Percentiles rank a stretch among this genome's conserved stretches.
phyloP scores from a whole-genome alignment of 2,888 invertebrate genomes.

The Prosapia bicincta region DNA sequence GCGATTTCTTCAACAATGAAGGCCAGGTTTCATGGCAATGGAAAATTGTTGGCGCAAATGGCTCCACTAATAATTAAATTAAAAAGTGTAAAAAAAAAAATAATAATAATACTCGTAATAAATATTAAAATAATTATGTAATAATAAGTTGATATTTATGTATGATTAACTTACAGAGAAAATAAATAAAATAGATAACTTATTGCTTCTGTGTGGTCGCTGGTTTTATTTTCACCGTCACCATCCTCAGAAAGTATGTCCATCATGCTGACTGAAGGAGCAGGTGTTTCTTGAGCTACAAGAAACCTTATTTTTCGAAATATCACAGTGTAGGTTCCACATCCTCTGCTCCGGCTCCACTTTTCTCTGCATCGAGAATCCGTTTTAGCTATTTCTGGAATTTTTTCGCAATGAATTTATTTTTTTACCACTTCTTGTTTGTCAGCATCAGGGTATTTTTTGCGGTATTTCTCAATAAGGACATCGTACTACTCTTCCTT shows the following conservation, averaged over 20 bases:
- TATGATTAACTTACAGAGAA: no score
- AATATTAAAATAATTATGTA: no score
- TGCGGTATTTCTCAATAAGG: slow-evolving; percentile 22
- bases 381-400: slow-evolving; percentile 24
- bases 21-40: no score
- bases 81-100: no score
- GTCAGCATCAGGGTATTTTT: slow-evolving; percentile 23
- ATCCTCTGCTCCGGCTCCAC: slow-evolving; percentile 18
- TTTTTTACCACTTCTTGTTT: slow-evolving; percentile 20
- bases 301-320: slow-evolving; percentile 25
- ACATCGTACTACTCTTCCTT: slow-evolving; percentile 23
- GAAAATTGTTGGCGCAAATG: no score
- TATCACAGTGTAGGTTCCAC: slow-evolving; percentile 19
- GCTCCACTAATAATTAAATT: no score
- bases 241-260: no score
- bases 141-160: no score
- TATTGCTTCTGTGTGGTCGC: no score
- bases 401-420: slow-evolving; percentile 4
- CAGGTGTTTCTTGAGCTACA: slow-evolving; percentile 14
- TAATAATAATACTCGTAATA: no score
- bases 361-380: slow-evolving; percentile 20
- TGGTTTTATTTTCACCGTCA: no score
- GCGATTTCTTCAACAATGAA: background rate
- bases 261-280: slow-evolving; percentile 15
- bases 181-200: no score